These are phyloP conservation scores for Alectoris magna DNA, from an alignment of 2,797 vertebrate species.

Conservation along the genomic window DNA sequence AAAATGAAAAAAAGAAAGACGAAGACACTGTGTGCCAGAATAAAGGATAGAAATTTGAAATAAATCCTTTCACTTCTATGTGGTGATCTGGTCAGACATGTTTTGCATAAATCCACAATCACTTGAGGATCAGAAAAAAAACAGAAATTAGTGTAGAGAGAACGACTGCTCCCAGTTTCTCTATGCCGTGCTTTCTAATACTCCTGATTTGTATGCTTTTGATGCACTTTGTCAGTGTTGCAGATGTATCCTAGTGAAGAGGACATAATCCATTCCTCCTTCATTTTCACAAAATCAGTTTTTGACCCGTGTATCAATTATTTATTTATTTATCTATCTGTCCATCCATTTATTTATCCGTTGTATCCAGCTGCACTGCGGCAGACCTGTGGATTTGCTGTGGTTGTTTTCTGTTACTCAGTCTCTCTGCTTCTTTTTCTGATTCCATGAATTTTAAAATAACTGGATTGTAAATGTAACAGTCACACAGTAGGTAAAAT, in stretches of 20 bases:
- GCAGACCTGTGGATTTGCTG: background rate
- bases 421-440: background rate
- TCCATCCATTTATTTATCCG: background rate
- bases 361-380: background rate
- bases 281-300: background rate
- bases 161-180: background rate
- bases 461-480: background rate
- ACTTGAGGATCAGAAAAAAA: background rate
- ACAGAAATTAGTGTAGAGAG: background rate
- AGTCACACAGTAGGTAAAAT: background rate
- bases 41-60: background rate
- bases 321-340: background rate
- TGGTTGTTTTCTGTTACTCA: background rate
- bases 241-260: background rate
- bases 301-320: background rate
- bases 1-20: background rate
- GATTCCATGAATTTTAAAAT: background rate
- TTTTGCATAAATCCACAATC: background rate
- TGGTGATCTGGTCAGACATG: background rate
- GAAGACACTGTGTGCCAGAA: background rate
- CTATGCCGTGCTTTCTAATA: background rate
- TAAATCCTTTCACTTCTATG: background rate
- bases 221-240: background rate
- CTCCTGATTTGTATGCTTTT: background rate
- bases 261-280: background rate